Evolutionary conservation across 2,888 invertebrate genomes (phyloP), one percentile per base, ranked within the genome.

Genomic region (Athripsodes cinereus): DNA sequence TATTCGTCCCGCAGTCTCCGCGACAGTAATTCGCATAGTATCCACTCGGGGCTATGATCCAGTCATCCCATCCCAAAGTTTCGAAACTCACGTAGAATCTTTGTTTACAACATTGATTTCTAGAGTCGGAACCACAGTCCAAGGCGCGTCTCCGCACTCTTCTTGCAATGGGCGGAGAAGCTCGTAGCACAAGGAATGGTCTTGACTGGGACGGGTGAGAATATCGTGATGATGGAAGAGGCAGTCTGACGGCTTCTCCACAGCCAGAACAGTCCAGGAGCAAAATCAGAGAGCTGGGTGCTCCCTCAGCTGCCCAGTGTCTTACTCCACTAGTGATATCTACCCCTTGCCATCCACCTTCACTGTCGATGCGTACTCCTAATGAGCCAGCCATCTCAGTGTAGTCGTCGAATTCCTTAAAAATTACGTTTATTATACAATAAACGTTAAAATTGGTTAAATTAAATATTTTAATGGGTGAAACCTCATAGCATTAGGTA

Each of bases 11-110:
- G 76, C 95, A 95, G 70, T 90, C 90, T 65, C 95, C 95, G 68
- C 90, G 85, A 76, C 95, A 95, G 76, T 93, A 94, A 75, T 95
- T 95, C 60, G 95, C 94, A 75, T 90, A 91, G 79, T 95, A 95
- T 66, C 94, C 93, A 68, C 86, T 83, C 22, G 92, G 92, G 65
- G 90, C 90, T 66, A 93, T 90, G 70, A 94, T 92, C 93, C 93
- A 94, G 78, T 94, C 92, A 75, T 93, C 92, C 95, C 94, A 95
- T 66, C 93, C 93, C 53, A 95, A 81, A 67, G 90, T 87, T 70
- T 88, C 87, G 78, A 95, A 95, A 73, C 88, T 91, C 68, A 95
- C 92, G 79, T 92, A 94, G 78, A 94, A 92, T 52, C 88, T 84
- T 74, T 94, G 89, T 69, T 92, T 92, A 73, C 90, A 90, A 75